phyloP scores from a whole-genome alignment of 2,113 vertebrate species.

The Eurypyga helias region DNA sequence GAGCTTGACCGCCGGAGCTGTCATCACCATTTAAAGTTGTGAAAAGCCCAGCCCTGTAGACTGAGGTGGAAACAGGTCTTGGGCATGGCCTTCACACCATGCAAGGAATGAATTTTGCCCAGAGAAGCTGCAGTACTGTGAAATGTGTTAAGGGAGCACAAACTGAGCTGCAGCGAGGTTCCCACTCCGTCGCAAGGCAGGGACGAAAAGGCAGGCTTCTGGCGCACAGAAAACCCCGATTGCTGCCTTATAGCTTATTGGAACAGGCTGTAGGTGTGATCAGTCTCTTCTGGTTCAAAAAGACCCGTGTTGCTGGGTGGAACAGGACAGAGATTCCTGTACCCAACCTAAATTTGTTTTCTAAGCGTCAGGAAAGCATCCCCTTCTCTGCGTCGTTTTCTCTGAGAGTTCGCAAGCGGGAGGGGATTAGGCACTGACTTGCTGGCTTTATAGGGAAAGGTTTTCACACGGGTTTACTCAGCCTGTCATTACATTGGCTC shows the following conservation, averaged over 20 bases:
- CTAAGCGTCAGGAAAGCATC: not conserved
- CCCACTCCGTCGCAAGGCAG: not conserved
- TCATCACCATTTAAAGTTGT: not conserved
- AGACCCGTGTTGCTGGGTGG: not conserved
- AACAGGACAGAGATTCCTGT: not conserved
- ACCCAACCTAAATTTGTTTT: not conserved
- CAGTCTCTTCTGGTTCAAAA: not conserved
- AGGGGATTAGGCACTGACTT: not conserved
- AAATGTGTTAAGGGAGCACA: not conserved
- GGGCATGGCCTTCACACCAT: not conserved
- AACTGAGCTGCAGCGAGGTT: not conserved
- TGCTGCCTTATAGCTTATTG: not conserved
- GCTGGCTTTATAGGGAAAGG: not conserved
- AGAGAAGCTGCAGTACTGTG: not conserved
- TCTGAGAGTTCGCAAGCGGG: not conserved
- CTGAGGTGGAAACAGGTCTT: not conserved
- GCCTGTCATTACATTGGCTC: not conserved
- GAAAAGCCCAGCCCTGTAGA: not conserved
- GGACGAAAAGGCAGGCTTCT: not conserved
- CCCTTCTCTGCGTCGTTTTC: not conserved
- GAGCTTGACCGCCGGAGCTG: not conserved
- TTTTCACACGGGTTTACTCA: not conserved
- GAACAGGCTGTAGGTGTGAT: not conserved
- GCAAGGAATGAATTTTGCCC: not conserved
- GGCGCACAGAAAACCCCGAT: not conserved